Evolutionary conservation across 2,888 invertebrate species (phyloP).

Genomic region (Lutraria lutraria): DNA sequence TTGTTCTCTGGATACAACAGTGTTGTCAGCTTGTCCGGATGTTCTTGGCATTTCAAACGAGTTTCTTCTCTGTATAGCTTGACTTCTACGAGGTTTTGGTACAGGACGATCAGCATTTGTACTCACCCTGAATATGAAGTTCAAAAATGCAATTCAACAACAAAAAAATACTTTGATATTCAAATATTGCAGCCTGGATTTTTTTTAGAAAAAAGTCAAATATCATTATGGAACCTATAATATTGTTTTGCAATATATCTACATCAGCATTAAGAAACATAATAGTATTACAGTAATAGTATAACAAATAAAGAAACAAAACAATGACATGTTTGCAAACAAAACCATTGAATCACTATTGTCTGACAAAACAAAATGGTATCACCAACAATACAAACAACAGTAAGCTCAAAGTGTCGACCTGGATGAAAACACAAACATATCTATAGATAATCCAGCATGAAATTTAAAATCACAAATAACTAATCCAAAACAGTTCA

Average conservation of each 20-base stretch:
- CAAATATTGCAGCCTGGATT: not conserved
- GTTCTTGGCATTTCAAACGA: slow-evolving; percentile 45
- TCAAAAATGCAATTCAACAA: not conserved
- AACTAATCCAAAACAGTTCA: no score
- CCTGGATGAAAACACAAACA: no score
- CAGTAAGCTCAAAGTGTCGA: no score
- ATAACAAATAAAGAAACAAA: no score
- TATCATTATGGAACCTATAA: not conserved
- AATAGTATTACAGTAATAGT: no score
- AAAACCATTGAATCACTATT: no score
- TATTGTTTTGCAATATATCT: not conserved
- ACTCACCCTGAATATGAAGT: not conserved
- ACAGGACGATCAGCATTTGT: not conserved
- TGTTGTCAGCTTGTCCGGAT: not conserved
- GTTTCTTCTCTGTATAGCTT: slow-evolving; percentile 21
- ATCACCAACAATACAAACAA: no score
- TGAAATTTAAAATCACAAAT: no score
- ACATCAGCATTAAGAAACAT: no score
- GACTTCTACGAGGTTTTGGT: slow-evolving; percentile 34
- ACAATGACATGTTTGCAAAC: no score
- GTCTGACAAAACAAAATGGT: no score
- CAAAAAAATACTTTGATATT: not conserved
- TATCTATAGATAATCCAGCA: no score
- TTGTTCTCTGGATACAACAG: slow-evolving; percentile 13
- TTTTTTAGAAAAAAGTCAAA: not conserved